A percentile compares a stretch with the other conserved stretches of the same genome.
phyloP scores from a whole-genome alignment of 2,797 vertebrate genomes.

The Corythornis leucogaster region DNA sequence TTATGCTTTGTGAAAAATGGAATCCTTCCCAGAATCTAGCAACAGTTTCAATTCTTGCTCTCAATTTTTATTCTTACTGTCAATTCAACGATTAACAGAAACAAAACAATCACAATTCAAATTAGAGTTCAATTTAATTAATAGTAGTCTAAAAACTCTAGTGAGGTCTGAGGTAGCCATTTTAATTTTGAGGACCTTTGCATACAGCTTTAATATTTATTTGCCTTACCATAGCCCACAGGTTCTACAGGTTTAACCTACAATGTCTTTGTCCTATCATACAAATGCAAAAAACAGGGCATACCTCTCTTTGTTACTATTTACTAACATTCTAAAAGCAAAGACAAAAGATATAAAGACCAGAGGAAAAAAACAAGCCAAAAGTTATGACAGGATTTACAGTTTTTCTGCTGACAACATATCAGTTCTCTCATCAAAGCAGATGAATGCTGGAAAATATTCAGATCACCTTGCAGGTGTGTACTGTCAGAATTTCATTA shows the following conservation, averaged over 20 bases:
- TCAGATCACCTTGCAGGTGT: not conserved
- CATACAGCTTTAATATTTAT: not conserved
- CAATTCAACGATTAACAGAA: not conserved
- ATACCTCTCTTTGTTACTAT: too few relatives aligned
- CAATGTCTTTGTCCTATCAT: not conserved
- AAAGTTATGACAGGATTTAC: not conserved
- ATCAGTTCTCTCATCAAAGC: not conserved
- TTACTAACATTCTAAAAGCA: not conserved
- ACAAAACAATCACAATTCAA: not conserved
- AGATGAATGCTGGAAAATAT: not conserved
- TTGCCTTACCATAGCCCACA: not conserved
- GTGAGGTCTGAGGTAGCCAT: not conserved
- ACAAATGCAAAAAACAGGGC: not conserved
- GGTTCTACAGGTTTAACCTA: not conserved
- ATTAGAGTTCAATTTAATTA: not conserved
- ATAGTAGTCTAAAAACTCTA: not conserved
- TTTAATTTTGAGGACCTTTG: not conserved
- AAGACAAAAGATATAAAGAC: not conserved
- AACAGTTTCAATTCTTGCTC: not conserved
- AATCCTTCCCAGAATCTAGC: not conserved
- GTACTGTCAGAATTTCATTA: not conserved
- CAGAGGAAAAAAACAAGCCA: not conserved
- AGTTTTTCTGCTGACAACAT: not conserved
- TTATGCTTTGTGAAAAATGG: not conserved
- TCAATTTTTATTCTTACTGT: not conserved